Evolutionary conservation across 1,140 invertebrate species (phyloP).

Genomic region (Pogonomyrmex californicus): DNA sequence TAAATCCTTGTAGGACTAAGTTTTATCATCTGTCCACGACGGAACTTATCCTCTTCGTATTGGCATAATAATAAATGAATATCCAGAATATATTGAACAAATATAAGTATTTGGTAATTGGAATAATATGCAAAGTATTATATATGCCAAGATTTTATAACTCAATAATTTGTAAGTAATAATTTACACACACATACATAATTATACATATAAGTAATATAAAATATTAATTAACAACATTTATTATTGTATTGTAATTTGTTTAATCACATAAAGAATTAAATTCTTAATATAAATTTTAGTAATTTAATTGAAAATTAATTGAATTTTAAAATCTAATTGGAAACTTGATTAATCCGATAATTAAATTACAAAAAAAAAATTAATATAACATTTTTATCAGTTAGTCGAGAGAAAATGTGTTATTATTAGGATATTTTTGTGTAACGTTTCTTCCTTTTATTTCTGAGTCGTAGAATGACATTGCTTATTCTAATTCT

Average conservation of each 20-base stretch:
- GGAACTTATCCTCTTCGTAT: conserved; percentile 17
- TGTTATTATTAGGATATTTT: not conserved
- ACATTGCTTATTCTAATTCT: conserved; percentile 8
- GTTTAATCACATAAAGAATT: not conserved
- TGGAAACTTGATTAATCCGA: not conserved
- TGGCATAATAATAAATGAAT: conserved; percentile 31
- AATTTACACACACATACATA: not conserved
- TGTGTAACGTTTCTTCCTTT: not conserved
- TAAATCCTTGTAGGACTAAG: conserved; percentile 59
- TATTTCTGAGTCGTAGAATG: not conserved
- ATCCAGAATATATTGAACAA: not conserved
- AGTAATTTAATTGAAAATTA: not conserved
- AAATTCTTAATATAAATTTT: not conserved
- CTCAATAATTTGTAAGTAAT: not conserved
- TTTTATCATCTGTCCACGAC: conserved; percentile 7
- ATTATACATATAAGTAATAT: not conserved
- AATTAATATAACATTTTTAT: not conserved
- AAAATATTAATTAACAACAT: not conserved
- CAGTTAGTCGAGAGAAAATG: not conserved
- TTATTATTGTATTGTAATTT: not conserved
- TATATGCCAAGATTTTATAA: not conserved
- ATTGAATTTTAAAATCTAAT: not conserved
- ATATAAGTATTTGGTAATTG: not conserved
- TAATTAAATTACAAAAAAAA: conserved; percentile 19
- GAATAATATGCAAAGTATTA: not conserved